These are phyloP conservation scores for Hybognathus amarus DNA, from an alignment of 2,797 vertebrate genomes.

Conservation along the genomic window DNA sequence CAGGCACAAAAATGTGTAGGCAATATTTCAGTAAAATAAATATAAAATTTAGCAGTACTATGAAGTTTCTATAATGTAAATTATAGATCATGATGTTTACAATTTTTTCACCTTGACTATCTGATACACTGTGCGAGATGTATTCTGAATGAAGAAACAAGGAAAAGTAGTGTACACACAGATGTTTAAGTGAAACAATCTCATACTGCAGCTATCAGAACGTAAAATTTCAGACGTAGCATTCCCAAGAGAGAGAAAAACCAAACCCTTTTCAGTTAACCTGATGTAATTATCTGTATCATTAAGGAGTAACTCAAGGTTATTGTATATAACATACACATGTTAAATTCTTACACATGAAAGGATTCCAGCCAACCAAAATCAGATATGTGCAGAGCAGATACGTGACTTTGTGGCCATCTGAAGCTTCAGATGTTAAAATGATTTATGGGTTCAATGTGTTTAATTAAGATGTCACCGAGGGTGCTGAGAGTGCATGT, in stretches of 20 bases:
- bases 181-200: background rate
- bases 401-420: conserved; percentile 11
- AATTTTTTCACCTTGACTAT: background rate
- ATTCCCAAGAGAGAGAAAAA: background rate
- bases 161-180: conserved; percentile 1
- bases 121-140: background rate
- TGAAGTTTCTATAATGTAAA: background rate
- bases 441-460: conserved; percentile 26
- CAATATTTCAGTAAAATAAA: background rate
- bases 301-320: background rate
- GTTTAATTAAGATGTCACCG: conserved; percentile 22
- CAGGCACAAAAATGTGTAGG: background rate
- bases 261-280: background rate
- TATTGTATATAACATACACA: background rate
- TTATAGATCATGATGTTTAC: background rate
- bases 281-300: background rate
- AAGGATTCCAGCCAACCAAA: background rate
- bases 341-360: conserved; percentile 10
- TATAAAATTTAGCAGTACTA: too few species aligned
- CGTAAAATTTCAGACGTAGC: too few species aligned
- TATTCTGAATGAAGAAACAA: background rate
- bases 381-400: conserved; percentile 27
- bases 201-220: background rate
- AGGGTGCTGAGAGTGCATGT: conserved; percentile 10
- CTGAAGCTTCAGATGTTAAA: conserved; percentile 11